Evolutionary conservation across 1,140 invertebrate genomes (phyloP).

Genomic region (Ostrea denselamellosa): DNA sequence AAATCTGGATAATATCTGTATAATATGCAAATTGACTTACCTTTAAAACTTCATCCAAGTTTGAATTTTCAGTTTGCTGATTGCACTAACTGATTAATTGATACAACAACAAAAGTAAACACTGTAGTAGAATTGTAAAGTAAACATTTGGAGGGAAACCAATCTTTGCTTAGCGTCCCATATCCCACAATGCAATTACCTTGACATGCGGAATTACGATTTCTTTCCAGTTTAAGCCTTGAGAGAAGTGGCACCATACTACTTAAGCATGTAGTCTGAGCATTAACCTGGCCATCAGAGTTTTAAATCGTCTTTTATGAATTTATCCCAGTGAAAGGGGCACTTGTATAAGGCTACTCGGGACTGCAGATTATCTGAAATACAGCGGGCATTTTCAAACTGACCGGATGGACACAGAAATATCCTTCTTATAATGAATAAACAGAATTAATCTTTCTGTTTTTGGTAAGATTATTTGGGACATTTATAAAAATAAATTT

Average conservation of each 20-base stretch:
- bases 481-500: slow-evolving; percentile 16
- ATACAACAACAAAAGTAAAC: slow-evolving; percentile 5
- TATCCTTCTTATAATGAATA: not conserved
- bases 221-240: slow-evolving; percentile 22
- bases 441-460: slow-evolving; percentile 35
- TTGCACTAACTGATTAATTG: not conserved
- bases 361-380: not conserved
- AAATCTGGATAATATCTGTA: not conserved
- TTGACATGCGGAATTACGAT: slow-evolving; percentile 25
- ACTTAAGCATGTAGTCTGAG: not conserved
- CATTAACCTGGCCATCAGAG: not conserved
- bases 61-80: slow-evolving; percentile 10
- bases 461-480: not conserved
- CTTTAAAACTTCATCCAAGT: slow-evolving; percentile 10
- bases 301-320: slow-evolving; percentile 31
- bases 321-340: not conserved
- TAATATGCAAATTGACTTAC: slow-evolving; percentile 13
- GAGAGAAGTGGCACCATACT: slow-evolving; percentile 21
- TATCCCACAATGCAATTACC: slow-evolving; percentile 37
- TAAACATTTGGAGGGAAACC: slow-evolving; percentile 39
- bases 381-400: not conserved
- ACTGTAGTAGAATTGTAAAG: slow-evolving; percentile 11
- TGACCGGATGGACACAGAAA: not conserved
- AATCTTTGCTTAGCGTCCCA: not conserved
- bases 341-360: not conserved